Percentiles rank a stretch among this genome's conserved stretches.
Conservation (phyloP, 2,797 vertebrate species). For the Semotilus atromaculatus region DNA sequence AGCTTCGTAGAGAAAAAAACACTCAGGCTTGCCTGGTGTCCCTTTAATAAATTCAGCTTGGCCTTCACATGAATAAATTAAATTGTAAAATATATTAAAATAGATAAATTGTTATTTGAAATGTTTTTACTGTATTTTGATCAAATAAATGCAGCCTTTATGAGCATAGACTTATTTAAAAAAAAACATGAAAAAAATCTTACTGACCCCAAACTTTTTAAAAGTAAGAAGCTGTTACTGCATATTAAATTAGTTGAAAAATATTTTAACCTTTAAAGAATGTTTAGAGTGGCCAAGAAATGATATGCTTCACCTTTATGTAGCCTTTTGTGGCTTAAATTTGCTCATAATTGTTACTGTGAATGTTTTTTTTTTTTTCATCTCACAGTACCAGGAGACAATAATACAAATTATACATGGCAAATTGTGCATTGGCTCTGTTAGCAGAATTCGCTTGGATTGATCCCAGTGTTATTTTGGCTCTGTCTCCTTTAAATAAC, state of each 20-base stretch:
- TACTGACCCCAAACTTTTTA: neutral
- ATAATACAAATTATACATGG: slow-evolving; percentile 27
- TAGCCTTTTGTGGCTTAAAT: neutral
- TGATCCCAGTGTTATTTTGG: slow-evolving; percentile 38
- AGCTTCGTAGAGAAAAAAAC: too few relatives aligned
- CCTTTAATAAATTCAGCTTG: too few relatives aligned
- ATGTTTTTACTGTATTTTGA: neutral
- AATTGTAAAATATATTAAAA: too few relatives aligned
- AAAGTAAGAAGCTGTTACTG: neutral
- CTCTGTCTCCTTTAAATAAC: slow-evolving; percentile 29
- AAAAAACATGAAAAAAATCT: neutral
- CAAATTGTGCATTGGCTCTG: slow-evolving; percentile 33
- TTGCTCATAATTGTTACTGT: neutral
- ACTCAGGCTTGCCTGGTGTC: too few relatives aligned
- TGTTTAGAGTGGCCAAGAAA: neutral
- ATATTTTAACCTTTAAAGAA: neutral
- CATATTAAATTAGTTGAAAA: neutral
- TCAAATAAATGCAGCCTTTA: neutral
- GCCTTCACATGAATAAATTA: too few relatives aligned
- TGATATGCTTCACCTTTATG: neutral
- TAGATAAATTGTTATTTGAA: too few relatives aligned
- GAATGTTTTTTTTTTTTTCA: neutral
- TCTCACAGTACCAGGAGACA: slow-evolving; percentile 7
- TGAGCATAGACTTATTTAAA: neutral
- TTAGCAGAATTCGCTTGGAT: neutral